Conservation (phyloP, 2,797 vertebrate species). For the Myioborus miniatus region DNA sequence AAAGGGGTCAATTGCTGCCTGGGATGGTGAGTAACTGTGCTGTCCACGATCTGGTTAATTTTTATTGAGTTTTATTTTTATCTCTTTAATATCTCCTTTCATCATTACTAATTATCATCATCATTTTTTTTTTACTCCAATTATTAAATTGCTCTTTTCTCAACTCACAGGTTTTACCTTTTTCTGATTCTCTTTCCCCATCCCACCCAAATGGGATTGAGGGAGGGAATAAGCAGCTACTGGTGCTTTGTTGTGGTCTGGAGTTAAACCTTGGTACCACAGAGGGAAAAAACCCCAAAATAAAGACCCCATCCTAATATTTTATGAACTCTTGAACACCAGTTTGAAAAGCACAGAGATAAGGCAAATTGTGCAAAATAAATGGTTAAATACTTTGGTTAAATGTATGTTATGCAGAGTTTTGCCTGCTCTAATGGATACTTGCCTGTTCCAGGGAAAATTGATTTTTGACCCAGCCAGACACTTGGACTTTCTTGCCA, state of each 20-base stretch:
- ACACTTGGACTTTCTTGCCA: not conserved
- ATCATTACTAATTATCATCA: not conserved
- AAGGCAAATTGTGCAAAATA: not conserved
- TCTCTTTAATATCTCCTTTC: not conserved
- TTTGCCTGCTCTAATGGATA: not conserved
- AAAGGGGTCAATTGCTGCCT: not conserved
- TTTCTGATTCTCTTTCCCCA: not conserved
- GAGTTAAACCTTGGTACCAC: not conserved
- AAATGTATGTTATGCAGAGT: not conserved
- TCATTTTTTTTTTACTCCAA: not conserved
- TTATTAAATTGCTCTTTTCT: not conserved
- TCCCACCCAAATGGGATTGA: fast-evolving
- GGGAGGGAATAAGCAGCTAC: not conserved
- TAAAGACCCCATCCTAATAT: fast-evolving
- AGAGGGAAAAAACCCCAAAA: not conserved
- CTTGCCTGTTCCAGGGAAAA: not conserved
- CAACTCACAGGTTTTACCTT: not conserved
- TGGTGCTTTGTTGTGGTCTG: not conserved
- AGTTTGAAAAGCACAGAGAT: not conserved
- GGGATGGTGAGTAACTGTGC: not conserved
- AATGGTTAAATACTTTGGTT: not conserved
- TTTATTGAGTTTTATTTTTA: not conserved
- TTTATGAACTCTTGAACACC: not conserved
- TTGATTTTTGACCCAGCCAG: not conserved
- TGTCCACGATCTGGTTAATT: not conserved